phyloP scores from a whole-genome alignment of 2,113 vertebrate species.

The Malaclemys terrapin region DNA sequence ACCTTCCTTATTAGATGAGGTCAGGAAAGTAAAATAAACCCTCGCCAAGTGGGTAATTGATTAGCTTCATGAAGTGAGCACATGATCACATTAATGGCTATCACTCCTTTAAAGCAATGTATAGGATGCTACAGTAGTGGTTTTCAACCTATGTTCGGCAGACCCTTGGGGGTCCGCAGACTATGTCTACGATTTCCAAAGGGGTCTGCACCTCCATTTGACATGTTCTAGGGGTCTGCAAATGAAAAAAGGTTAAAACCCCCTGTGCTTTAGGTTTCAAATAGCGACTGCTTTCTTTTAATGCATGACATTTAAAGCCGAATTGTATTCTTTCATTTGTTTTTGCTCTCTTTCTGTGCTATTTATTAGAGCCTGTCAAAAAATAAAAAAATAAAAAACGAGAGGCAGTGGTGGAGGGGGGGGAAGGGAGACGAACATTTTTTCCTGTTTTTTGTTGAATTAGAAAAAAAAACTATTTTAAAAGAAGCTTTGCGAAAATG shows the following conservation, averaged over 20 bases:
- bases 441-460: neutral
- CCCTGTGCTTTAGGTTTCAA: neutral
- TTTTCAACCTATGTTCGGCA: neutral
- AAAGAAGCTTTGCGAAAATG: neutral
- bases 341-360: neutral
- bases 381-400: accelerated
- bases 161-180: neutral
- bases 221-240: neutral
- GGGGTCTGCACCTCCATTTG: neutral
- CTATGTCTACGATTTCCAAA: neutral
- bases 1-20: conserved; percentile 50
- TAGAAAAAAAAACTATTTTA: neutral
- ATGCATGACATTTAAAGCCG: neutral
- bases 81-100: neutral
- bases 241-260: neutral
- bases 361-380: neutral
- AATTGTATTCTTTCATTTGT: neutral
- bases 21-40: conserved; percentile 46
- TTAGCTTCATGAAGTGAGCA: neutral
- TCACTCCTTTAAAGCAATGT: neutral
- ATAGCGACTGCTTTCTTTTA: neutral
- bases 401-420: accelerated
- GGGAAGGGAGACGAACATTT: neutral
- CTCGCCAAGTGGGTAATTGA: conserved; percentile 28
- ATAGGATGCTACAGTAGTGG: neutral